Conservation (phyloP, 2,888 invertebrate species). For the Pseudolycoriella hygida region DNA sequence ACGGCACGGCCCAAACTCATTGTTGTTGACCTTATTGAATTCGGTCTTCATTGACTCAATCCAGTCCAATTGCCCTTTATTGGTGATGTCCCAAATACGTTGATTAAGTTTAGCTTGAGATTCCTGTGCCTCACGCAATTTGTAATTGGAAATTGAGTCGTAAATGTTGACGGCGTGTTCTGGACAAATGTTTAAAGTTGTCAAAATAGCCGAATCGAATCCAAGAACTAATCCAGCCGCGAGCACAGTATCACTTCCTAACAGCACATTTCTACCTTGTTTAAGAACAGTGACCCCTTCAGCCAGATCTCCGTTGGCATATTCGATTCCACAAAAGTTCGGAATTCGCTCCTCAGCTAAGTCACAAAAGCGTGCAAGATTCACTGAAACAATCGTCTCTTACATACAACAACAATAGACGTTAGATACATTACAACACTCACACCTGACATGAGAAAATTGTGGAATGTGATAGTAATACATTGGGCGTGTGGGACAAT, state of each 20-base stretch:
- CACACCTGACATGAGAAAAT: slow-evolving; percentile 52
- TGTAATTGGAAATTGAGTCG: slow-evolving; percentile 27
- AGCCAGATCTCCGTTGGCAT: slow-evolving; percentile 52
- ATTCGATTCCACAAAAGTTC: slow-evolving; percentile 64
- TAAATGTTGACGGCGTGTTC: slow-evolving; percentile 37
- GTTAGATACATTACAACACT: neutral
- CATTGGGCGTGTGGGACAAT: slow-evolving; percentile 58
- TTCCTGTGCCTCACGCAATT: slow-evolving; percentile 1
- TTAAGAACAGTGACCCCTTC: slow-evolving; percentile 44
- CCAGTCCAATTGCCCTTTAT: too few species aligned
- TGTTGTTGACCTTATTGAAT: slow-evolving; percentile 3
- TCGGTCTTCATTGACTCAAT: slow-evolving; percentile 1
- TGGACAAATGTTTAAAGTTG: slow-evolving; percentile 49
- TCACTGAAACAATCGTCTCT: slow-evolving; percentile 35
- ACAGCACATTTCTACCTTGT: slow-evolving; percentile 36
- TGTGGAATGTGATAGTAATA: slow-evolving; percentile 70
- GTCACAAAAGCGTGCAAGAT: slow-evolving; percentile 50
- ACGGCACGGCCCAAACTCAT: too few species aligned
- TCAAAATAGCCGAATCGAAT: slow-evolving; percentile 53
- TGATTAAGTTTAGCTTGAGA: slow-evolving; percentile 3
- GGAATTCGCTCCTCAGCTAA: slow-evolving; percentile 44
- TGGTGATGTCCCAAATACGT: neutral
- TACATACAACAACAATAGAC: too few species aligned
- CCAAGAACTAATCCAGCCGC: slow-evolving; percentile 48
- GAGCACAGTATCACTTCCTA: slow-evolving; percentile 46